Percentiles rank a stretch among this genome's conserved stretches.
Evolutionary conservation across 2,113 vertebrate species (phyloP).

Genomic region (Macquaria australasica): DNA sequence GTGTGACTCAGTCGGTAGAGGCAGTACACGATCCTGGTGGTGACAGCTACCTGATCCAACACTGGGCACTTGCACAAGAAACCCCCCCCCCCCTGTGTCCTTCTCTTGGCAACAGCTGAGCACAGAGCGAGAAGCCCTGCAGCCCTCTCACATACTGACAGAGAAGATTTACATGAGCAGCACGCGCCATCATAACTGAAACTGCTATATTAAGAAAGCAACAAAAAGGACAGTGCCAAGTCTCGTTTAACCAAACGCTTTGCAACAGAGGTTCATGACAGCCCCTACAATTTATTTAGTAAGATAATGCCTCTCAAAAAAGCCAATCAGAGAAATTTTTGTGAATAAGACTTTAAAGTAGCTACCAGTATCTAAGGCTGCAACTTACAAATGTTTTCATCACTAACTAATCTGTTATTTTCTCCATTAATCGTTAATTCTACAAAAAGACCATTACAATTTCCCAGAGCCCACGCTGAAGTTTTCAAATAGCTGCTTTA

Average conservation of each 20-base stretch:
- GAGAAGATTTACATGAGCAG: conserved; percentile 62
- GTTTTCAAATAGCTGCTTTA: background rate
- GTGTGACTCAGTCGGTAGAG: conserved; percentile 31
- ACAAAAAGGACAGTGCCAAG: conserved; percentile 40
- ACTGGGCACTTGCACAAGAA: conserved; percentile 4
- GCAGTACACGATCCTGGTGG: conserved; percentile 11
- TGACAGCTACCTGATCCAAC: conserved; percentile 55
- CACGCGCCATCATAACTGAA: conserved; percentile 42
- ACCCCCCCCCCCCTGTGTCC: background rate
- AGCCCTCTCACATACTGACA: conserved; percentile 34
- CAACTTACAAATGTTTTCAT: background rate
- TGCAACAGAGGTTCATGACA: background rate
- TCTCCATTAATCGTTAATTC: background rate
- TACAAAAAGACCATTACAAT: background rate
- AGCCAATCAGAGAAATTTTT: background rate
- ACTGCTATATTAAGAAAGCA: conserved; percentile 63
- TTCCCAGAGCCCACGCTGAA: background rate
- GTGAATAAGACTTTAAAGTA: background rate
- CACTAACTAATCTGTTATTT: too few relatives aligned
- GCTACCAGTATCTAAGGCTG: background rate
- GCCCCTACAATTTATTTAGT: background rate
- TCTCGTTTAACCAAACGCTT: conserved; percentile 20
- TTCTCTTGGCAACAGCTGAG: conserved; percentile 50
- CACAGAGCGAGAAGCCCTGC: conserved; percentile 21
- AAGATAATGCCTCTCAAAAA: background rate